A percentile compares a stretch with the other conserved stretches of the same genome.
Conservation (phyloP, 2,113 vertebrate species). For the Grantiella picta region DNA sequence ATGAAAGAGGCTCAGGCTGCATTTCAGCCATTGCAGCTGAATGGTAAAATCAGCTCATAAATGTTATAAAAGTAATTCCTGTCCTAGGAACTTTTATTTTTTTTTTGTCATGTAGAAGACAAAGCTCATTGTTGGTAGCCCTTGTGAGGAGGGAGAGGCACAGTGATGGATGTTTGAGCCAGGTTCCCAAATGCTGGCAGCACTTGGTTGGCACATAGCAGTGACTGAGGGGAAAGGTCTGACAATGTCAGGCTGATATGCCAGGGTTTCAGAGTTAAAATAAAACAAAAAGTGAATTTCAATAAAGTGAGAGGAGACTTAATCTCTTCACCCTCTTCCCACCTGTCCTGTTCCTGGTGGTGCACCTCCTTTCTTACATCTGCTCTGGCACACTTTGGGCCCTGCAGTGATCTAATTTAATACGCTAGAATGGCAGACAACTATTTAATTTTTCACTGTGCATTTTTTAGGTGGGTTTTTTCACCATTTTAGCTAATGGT, state of each 20-base stretch:
- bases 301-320: neutral
- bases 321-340: neutral
- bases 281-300: neutral
- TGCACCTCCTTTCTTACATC: accelerated
- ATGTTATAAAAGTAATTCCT: neutral
- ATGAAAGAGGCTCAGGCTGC: neutral
- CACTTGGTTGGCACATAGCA: neutral
- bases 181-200: neutral
- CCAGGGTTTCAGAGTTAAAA: neutral
- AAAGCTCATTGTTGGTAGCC: neutral
- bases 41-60: neutral
- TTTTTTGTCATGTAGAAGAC: neutral
- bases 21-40: neutral
- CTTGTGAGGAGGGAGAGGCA: neutral
- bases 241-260: neutral
- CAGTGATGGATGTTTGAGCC: neutral
- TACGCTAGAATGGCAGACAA: neutral
- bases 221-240: neutral
- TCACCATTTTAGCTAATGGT: neutral
- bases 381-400: neutral
- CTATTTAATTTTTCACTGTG: neutral
- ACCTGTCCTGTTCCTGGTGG: neutral
- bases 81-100: neutral
- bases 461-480: neutral
- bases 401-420: neutral